Base-by-base conservation (phyloP, 2,888 invertebrate genomes). In the Athetis lepigone region DNA sequence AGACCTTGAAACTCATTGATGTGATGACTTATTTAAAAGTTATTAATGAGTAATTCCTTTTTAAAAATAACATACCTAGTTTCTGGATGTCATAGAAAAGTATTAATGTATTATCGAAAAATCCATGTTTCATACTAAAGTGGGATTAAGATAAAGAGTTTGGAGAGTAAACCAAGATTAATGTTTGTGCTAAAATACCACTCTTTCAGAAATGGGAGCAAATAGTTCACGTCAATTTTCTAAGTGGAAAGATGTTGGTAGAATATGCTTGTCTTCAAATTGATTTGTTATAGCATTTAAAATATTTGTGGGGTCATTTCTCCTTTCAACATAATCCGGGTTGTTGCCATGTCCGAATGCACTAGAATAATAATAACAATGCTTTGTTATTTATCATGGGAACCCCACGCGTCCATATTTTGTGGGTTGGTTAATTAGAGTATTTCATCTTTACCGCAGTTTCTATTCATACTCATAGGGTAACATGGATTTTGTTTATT, bases 141-240 rank as follows among this genome's bases (percentile, higher is more conserved):
- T 42, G 33, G 46, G 18, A 56, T 54, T 45, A 36, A 52, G 8
- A 46, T 37, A 42, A 61, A 29, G 54, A 61, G 11, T 8, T 39
- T 25, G n/a, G n/a, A n/a, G n/a, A n/a, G n/a, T n/a, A n/a, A 40
- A 54, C 42, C 49, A 58, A 65, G 27, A 77, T 46, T 50, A 18
- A 58, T 58, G 29, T 55, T 42, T 39, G 67, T 58, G 46, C 46
- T 65, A 72, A 58, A 72, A 71, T 56, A 71, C 77, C 50, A 72
- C 8, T 25, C 23, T 29, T 25, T 40, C 16, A 19, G 47, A 43
- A 71, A 52, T 29, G 19, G 25, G 73, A 64, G 25, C 66, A 54
- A 45, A 33, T 64, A 25, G n/a, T 39, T 45, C 36, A 36, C 29
- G 49, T 39, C 18, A 29, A 39, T 40, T 39, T n/a, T 36, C 8